Conservation (phyloP, 2,888 invertebrate genomes). For the Malachius bipustulatus region DNA sequence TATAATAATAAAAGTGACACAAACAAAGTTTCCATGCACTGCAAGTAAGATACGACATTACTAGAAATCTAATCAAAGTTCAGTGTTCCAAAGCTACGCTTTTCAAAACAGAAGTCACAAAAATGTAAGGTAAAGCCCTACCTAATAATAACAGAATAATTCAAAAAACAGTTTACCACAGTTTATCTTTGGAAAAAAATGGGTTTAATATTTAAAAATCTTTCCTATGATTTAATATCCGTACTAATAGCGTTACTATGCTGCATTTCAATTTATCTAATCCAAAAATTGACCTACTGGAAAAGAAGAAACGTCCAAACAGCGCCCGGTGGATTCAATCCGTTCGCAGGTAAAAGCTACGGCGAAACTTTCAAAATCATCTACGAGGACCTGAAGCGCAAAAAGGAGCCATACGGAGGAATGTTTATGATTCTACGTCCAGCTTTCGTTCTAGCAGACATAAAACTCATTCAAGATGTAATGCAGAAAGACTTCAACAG, state of each 20-base stretch:
- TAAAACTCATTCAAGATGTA: slow-evolving; percentile 29
- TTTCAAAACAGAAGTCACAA: no score
- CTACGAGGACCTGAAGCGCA: slow-evolving; percentile 16
- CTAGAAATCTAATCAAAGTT: no score
- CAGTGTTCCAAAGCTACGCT: no score
- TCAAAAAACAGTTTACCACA: no score
- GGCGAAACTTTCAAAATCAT: slow-evolving; percentile 18
- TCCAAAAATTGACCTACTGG: slow-evolving; percentile 18
- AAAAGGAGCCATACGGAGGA: neutral
- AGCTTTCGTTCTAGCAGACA: slow-evolving; percentile 27
- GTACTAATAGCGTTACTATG: neutral
- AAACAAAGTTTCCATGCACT: no score
- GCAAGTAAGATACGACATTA: no score
- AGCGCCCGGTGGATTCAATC: slow-evolving; percentile 21
- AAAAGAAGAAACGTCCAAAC: slow-evolving; percentile 18
- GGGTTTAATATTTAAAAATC: neutral
- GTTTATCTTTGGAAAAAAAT: no score
- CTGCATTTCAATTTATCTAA: slow-evolving; percentile 12
- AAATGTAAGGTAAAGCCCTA: no score
- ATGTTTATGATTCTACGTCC: slow-evolving; percentile 22
- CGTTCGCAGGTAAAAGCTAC: slow-evolving; percentile 17
- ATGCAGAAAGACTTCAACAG: slow-evolving; percentile 30
- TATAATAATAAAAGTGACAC: no score
- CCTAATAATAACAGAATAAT: no score
- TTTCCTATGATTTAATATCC: neutral